Evolutionary conservation across 2,113 vertebrate genomes (phyloP).

Genomic region (Sprattus sprattus): DNA sequence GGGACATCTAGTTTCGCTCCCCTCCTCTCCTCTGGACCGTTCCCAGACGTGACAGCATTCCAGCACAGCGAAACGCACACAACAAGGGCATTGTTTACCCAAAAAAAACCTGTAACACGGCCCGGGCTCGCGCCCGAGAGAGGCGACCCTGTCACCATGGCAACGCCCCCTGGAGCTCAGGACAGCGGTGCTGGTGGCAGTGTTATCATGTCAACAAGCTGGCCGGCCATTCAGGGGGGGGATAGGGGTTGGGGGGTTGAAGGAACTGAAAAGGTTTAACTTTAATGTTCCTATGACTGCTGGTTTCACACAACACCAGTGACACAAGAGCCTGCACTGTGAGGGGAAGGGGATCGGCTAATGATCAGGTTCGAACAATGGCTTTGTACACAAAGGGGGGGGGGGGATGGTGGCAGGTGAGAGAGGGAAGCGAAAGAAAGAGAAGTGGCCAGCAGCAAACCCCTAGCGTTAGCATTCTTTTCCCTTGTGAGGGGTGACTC

Average conservation of each 20-base stretch:
- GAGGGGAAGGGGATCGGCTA: not conserved
- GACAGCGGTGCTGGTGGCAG: conserved; percentile 33
- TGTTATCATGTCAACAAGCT: conserved; percentile 37
- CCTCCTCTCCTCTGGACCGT: conserved; percentile 61
- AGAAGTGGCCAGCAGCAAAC: not conserved
- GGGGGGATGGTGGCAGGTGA: not conserved
- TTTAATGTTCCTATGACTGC: not conserved
- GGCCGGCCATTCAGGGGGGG: not conserved
- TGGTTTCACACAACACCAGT: not conserved
- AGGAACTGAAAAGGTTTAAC: not conserved
- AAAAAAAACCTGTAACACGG: conserved; percentile 78
- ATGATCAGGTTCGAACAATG: not conserved
- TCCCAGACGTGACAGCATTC: conserved; percentile 78
- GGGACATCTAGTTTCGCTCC: not conserved
- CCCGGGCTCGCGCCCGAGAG: conserved; percentile 66
- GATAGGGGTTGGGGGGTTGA: not conserved
- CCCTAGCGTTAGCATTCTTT: not conserved
- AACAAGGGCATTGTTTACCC: conserved; percentile 81
- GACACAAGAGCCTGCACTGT: not conserved
- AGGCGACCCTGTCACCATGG: conserved; percentile 67
- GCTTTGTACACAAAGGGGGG: conserved; percentile 13
- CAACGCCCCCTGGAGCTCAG: conserved; percentile 66
- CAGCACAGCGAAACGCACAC: conserved; percentile 67
- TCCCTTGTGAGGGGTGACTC: not conserved
- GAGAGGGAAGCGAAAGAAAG: not conserved